These are phyloP conservation scores for Macrosteles quadrilineatus DNA, from an alignment of 1,140 invertebrate species.

Conservation along the genomic window DNA sequence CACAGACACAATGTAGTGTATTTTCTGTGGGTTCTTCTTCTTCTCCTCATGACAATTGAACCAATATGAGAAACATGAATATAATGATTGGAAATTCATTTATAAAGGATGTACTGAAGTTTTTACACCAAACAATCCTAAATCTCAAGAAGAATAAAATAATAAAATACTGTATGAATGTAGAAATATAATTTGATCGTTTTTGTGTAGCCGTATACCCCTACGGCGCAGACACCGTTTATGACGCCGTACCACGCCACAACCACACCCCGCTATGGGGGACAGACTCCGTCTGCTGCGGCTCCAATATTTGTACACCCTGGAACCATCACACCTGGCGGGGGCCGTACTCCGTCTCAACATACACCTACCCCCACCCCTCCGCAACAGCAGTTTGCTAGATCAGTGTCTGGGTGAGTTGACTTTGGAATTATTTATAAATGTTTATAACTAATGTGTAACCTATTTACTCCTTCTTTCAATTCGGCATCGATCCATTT, in stretches of 20 bases:
- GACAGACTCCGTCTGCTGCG: conserved; percentile 43
- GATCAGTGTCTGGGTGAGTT: not conserved
- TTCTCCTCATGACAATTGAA: too few species aligned
- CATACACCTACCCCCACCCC: conserved; percentile 35
- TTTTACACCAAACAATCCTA: too few species aligned
- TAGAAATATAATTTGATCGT: too few species aligned
- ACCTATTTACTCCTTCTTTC: too few species aligned
- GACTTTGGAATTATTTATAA: not conserved
- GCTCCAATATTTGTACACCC: conserved; percentile 60
- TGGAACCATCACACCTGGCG: conserved; percentile 52
- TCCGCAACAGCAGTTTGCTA: conserved; percentile 23
- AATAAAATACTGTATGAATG: too few species aligned
- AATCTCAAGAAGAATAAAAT: too few species aligned
- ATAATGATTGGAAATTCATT: too few species aligned
- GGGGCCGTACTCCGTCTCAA: conserved; percentile 39
- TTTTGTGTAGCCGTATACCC: conserved; percentile 74
- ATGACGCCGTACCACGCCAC: conserved; percentile 77
- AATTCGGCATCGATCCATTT: too few species aligned
- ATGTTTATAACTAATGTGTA: not conserved
- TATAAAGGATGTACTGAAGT: too few species aligned
- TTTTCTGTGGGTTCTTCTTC: conserved; percentile 80
- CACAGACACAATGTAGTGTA: conserved; percentile 89
- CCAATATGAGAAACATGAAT: too few species aligned
- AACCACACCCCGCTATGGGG: conserved; percentile 63
- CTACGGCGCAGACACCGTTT: conserved; percentile 86